These are phyloP conservation scores for Campaea margaritaria DNA, from an alignment of 2,888 invertebrate genomes.

Conservation along the genomic window DNA sequence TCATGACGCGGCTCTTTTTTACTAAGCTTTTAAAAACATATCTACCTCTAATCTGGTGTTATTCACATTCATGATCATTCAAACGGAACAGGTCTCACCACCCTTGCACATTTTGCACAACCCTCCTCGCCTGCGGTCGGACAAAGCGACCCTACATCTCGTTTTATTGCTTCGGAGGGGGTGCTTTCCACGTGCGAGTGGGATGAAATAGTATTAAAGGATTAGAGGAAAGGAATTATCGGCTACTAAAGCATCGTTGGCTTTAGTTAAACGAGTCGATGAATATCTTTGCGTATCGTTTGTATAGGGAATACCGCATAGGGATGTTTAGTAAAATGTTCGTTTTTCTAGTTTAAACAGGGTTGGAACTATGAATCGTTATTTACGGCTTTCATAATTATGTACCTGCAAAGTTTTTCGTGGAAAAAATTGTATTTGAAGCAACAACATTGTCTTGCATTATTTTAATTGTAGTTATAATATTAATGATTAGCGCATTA, in stretches of 20 bases:
- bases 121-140: constrained; percentile 42
- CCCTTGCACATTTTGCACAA: constrained; percentile 13
- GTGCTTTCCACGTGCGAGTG: constrained; percentile 41
- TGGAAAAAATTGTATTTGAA: too few species aligned
- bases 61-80: constrained; percentile 20
- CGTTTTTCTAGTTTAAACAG: too few species aligned
- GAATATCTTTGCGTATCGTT: constrained; percentile 25
- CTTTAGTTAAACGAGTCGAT: constrained; percentile 26
- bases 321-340: background rate
- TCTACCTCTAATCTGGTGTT: background rate
- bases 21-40: background rate
- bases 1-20: background rate
- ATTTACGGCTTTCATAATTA: too few species aligned
- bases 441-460: too few species aligned
- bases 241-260: constrained; percentile 30
- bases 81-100: constrained; percentile 29
- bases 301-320: background rate
- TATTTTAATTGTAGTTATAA: too few species aligned
- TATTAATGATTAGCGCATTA: too few species aligned
- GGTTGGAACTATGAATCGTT: too few species aligned
- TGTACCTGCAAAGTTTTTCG: too few species aligned
- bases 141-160: constrained; percentile 44
- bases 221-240: constrained; percentile 41
- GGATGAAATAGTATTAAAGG: constrained; percentile 41
- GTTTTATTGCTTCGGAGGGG: constrained; percentile 43